Conservation (phyloP, 1,140 invertebrate genomes). For the Nebria ingens region DNA sequence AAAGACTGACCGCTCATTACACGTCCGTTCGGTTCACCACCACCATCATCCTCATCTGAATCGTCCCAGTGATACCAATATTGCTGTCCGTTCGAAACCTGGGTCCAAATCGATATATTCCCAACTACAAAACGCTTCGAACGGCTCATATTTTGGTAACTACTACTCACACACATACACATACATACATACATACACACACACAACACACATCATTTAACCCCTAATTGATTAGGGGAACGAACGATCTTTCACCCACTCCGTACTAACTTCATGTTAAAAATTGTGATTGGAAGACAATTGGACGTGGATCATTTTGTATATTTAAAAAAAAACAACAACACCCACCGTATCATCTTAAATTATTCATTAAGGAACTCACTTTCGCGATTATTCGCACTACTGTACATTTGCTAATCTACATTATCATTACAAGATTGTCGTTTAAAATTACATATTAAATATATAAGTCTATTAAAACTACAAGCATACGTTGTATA, state of each 20-base stretch:
- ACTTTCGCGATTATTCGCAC: conserved; percentile 7
- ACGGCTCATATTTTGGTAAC: background rate
- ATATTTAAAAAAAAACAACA: too few species aligned
- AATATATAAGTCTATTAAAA: background rate
- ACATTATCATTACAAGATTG: conserved; percentile 1
- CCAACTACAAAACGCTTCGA: background rate
- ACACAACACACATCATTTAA: background rate
- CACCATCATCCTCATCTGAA: background rate
- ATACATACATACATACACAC: background rate
- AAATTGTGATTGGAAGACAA: too few species aligned
- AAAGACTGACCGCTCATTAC: conserved; percentile 6
- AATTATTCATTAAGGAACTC: background rate
- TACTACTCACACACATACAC: too few species aligned
- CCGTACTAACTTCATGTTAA: too few species aligned
- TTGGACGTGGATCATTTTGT: too few species aligned
- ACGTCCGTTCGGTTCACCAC: background rate
- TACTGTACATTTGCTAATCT: conserved; percentile 1
- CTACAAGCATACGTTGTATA: conserved; percentile 2
- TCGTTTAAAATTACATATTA: conserved; percentile 3
- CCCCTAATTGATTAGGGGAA: background rate
- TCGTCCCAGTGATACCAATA: background rate
- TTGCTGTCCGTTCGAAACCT: background rate
- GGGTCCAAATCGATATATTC: conserved; percentile 1
- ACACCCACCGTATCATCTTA: conserved; percentile 3
- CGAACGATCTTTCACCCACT: background rate